Conservation (phyloP, 2,888 invertebrate species). For the Nezara viridula region DNA sequence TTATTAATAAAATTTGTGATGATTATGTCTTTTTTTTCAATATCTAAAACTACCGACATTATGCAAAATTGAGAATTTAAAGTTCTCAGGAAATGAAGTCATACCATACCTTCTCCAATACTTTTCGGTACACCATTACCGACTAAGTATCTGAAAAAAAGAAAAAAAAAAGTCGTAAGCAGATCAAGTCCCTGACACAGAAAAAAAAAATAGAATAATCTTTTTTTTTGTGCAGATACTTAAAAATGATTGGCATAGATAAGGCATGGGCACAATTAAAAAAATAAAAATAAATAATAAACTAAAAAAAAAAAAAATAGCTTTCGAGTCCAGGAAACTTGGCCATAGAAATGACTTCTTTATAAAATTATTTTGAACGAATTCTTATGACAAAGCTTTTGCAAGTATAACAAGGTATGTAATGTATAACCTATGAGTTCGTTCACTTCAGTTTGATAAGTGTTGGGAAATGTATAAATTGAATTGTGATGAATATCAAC, state of each 20-base stretch:
- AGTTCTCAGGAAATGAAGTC: not conserved
- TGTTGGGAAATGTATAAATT: too few species aligned
- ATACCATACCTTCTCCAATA: constrained; percentile 14
- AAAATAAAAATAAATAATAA: not conserved
- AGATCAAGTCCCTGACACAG: not conserved
- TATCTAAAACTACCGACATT: too few species aligned
- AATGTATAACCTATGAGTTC: too few species aligned
- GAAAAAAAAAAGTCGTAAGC: not conserved
- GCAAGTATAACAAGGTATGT: too few species aligned
- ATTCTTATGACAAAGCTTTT: too few species aligned
- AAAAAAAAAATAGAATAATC: not conserved
- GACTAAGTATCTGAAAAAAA: not conserved
- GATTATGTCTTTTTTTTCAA: too few species aligned
- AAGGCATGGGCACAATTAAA: not conserved
- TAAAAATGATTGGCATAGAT: not conserved
- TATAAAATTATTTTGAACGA: too few species aligned
- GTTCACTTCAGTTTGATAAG: too few species aligned
- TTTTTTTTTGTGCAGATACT: not conserved
- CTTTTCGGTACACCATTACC: constrained; percentile 6
- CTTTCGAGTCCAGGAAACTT: too few species aligned
- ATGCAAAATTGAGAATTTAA: not conserved
- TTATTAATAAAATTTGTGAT: too few species aligned
- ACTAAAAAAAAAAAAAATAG: not conserved
- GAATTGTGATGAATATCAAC: too few species aligned
- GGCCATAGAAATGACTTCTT: too few species aligned